Conservation (phyloP, 2,113 vertebrate genomes). For the Piaya cayana region DNA sequence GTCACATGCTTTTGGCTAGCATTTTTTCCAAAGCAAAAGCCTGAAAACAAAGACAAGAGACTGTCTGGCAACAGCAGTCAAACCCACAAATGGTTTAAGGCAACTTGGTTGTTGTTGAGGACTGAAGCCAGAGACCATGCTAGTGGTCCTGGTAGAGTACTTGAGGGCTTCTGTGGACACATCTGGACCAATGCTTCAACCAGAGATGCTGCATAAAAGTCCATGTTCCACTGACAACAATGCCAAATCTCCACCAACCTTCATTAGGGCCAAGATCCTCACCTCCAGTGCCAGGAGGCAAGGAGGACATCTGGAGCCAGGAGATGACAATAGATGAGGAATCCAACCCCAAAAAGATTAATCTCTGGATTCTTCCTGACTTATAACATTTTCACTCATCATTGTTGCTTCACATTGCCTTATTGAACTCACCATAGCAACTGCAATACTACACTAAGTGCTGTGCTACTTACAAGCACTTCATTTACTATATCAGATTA, state of each 20-base stretch:
- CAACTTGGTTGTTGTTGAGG: not conserved
- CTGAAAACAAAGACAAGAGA: not conserved
- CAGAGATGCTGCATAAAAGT: not conserved
- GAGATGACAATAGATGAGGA: not conserved
- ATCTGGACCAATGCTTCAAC: not conserved
- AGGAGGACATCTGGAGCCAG: not conserved
- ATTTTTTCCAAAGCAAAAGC: not conserved
- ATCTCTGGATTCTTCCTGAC: not conserved
- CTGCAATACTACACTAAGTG: not conserved
- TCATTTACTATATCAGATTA: not conserved
- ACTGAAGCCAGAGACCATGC: not conserved
- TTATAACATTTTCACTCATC: not conserved
- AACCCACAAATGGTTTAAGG: rapidly evolving
- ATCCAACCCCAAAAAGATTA: not conserved
- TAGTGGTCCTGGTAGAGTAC: not conserved
- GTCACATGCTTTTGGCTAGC: not conserved
- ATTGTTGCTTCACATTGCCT: not conserved
- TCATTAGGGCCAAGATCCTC: not conserved
- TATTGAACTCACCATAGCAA: not conserved
- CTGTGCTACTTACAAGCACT: not conserved
- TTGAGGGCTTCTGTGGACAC: not conserved
- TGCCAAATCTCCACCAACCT: not conserved
- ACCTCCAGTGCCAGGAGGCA: rapidly evolving
- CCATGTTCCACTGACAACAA: not conserved
- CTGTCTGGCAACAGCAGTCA: not conserved